These are phyloP conservation scores for Bubo bubo DNA, from an alignment of 2,113 vertebrate species.

Conservation along the genomic window DNA sequence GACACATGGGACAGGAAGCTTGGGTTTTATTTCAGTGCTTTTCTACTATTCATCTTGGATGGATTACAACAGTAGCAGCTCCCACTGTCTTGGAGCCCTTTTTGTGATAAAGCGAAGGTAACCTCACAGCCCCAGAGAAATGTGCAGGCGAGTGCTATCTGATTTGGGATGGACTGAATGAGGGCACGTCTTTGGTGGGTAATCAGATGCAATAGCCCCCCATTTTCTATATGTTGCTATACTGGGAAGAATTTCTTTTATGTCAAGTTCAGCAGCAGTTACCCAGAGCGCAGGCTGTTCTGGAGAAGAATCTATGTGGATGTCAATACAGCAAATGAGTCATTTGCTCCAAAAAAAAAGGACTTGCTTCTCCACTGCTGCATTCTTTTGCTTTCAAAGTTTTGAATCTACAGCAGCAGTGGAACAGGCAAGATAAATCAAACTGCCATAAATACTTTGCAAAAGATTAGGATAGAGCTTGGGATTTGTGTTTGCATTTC, in stretches of 20 bases:
- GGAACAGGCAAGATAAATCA: constrained; percentile 12
- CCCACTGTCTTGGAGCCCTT: constrained; percentile 46
- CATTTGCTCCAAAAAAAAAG: background rate
- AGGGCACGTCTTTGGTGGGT: background rate
- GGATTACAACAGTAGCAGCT: constrained; percentile 74
- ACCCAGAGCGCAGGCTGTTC: background rate
- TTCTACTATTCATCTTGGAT: constrained; percentile 69
- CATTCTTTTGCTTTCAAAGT: constrained; percentile 11
- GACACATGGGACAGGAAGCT: constrained; percentile 77
- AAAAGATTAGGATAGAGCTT: background rate
- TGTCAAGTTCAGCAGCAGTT: background rate
- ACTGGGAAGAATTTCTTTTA: constrained; percentile 20
- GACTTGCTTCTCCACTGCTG: background rate
- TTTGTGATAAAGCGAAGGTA: constrained; percentile 33
- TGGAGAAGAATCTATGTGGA: background rate
- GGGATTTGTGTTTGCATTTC: constrained; percentile 17
- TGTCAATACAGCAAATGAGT: background rate
- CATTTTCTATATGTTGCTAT: background rate
- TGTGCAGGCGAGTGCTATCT: constrained; percentile 5
- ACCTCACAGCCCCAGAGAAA: constrained; percentile 12
- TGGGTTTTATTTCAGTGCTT: constrained; percentile 55
- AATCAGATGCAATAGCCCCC: background rate
- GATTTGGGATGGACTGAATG: background rate
- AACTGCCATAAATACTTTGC: background rate
- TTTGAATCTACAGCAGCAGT: background rate